These are phyloP conservation scores for Lutjanus argentimaculatus DNA, from an alignment of 2,797 vertebrate species.

Conservation along the genomic window DNA sequence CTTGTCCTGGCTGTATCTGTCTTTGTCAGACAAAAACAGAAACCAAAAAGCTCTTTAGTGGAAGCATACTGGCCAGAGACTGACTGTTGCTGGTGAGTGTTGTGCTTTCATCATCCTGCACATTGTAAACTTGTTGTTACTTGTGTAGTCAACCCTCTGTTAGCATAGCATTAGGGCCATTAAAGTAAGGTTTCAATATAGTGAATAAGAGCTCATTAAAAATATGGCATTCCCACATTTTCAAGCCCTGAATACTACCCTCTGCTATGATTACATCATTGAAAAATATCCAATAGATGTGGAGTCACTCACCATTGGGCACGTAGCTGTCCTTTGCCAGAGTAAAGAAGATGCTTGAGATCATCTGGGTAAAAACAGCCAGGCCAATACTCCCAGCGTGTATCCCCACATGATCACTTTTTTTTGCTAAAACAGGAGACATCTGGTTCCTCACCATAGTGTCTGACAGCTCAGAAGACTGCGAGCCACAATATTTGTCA, in stretches of 20 bases:
- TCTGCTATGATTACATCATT: neutral
- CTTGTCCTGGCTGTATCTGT: no score
- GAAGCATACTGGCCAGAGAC: no score
- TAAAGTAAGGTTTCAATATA: no score
- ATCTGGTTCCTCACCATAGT: neutral
- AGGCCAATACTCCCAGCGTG: conserved; percentile 51
- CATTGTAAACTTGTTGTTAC: no score
- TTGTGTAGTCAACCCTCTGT: no score
- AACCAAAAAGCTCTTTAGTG: no score
- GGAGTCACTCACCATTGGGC: conserved; percentile 67
- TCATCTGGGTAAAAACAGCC: conserved; percentile 59
- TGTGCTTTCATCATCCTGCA: no score
- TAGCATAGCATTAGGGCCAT: neutral
- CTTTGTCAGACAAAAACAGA: no score
- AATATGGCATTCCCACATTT: neutral
- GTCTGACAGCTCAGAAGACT: conserved; percentile 18
- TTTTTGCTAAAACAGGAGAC: neutral
- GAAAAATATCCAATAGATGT: neutral
- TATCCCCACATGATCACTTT: neutral
- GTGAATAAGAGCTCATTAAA: neutral
- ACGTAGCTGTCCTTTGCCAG: conserved; percentile 43
- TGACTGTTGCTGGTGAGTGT: no score
- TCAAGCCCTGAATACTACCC: fast-evolving
- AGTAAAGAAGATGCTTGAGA: conserved; percentile 37
- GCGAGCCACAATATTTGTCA: neutral